Conservation (phyloP, 2,113 vertebrate genomes). For the Urocynchramus pylzowi region DNA sequence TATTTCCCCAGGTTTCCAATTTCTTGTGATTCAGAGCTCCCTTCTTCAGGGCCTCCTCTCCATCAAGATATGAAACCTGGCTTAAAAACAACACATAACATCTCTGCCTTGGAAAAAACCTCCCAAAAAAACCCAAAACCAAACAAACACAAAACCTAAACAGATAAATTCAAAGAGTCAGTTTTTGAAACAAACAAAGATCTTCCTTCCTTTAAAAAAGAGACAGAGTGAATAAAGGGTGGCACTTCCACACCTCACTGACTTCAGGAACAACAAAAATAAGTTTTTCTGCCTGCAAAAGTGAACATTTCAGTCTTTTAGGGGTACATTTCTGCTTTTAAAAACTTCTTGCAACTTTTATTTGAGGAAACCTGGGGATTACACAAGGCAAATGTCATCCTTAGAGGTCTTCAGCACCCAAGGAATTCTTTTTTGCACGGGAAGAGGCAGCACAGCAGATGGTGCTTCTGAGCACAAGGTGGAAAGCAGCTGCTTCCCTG, state of each 20-base stretch:
- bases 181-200: not conserved
- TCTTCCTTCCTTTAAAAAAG: not conserved
- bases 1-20: not conserved
- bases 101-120: not conserved
- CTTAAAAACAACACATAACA: not conserved
- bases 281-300: not conserved
- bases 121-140: not conserved
- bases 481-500: not conserved
- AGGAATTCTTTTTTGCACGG: not conserved
- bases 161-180: not conserved
- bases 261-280: not conserved
- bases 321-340: not conserved
- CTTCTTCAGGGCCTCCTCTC: not conserved
- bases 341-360: not conserved
- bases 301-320: rapidly evolving
- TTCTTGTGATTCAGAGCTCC: not conserved
- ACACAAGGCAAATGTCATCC: not conserved
- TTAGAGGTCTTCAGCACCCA: not conserved
- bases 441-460: not conserved
- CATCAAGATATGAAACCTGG: not conserved
- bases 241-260: not conserved
- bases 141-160: not conserved
- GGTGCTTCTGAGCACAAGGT: not conserved
- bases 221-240: not conserved
- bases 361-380: not conserved